phyloP scores from a whole-genome alignment of 2,113 vertebrate species.

The Puffinus mauretanicus region DNA sequence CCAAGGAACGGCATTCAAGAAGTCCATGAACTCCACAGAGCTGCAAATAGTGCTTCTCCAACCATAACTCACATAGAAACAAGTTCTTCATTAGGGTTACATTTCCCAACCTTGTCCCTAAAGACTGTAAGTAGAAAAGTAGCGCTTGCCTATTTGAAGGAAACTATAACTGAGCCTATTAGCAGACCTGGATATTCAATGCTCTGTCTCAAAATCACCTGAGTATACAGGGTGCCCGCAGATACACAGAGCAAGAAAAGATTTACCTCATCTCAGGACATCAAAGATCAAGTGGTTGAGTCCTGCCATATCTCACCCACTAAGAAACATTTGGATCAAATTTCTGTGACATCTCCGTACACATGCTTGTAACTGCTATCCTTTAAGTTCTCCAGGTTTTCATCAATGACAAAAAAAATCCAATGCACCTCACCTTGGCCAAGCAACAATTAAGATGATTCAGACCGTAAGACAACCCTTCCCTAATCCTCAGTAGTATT shows the following conservation, averaged over 20 bases:
- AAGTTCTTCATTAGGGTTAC: background rate
- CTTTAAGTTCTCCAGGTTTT: background rate
- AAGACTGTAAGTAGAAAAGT: background rate
- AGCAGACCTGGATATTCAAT: background rate
- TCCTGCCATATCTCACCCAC: background rate
- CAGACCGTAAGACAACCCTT: background rate
- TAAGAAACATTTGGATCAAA: background rate
- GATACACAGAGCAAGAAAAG: background rate
- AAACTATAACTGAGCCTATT: background rate
- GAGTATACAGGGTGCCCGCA: background rate
- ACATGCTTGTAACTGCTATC: background rate
- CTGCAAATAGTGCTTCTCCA: background rate
- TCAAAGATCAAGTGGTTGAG: background rate
- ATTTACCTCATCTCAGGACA: background rate
- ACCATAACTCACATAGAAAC: background rate
- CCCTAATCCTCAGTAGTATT: background rate
- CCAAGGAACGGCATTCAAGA: background rate
- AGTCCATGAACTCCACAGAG: background rate
- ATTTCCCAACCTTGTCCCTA: fast-evolving
- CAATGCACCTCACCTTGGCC: background rate
- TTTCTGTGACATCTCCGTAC: background rate
- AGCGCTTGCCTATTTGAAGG: background rate
- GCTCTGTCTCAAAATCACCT: background rate
- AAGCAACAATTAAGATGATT: background rate
- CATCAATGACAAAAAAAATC: background rate